Evolutionary conservation across 2,113 vertebrate genomes (phyloP).

Genomic region (Cavia aperea): DNA sequence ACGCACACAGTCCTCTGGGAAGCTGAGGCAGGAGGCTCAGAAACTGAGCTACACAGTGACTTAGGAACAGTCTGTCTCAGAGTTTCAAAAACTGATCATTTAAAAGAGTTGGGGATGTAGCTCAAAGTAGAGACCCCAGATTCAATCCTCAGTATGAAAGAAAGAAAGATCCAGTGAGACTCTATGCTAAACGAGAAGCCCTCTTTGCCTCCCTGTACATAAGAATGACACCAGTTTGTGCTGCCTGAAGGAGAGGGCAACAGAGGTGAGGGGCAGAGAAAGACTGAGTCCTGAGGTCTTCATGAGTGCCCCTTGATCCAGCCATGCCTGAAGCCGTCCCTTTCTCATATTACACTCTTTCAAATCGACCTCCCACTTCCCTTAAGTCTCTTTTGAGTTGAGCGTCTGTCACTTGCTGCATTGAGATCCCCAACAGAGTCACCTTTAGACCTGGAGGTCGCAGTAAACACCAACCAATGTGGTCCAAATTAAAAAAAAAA

Average conservation of each 20-base stretch:
- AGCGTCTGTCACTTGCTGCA: background rate
- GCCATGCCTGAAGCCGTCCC: constrained; percentile 4
- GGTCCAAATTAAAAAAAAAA: background rate
- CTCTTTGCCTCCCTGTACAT: background rate
- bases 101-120: background rate
- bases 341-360: background rate
- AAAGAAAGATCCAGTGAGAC: background rate
- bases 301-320: background rate
- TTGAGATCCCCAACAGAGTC: background rate
- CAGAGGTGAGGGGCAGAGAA: background rate
- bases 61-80: background rate
- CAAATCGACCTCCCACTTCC: background rate
- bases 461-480: background rate
- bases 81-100: background rate
- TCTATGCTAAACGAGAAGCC: background rate
- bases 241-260: background rate
- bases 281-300: background rate
- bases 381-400: background rate
- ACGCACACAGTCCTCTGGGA: background rate
- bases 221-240: background rate
- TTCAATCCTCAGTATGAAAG: background rate
- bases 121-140: background rate
- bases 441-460: background rate
- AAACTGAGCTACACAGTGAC: background rate
- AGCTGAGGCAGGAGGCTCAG: background rate